Conservation (phyloP, 2,888 invertebrate genomes). For the Lacanobia wlatinum region DNA sequence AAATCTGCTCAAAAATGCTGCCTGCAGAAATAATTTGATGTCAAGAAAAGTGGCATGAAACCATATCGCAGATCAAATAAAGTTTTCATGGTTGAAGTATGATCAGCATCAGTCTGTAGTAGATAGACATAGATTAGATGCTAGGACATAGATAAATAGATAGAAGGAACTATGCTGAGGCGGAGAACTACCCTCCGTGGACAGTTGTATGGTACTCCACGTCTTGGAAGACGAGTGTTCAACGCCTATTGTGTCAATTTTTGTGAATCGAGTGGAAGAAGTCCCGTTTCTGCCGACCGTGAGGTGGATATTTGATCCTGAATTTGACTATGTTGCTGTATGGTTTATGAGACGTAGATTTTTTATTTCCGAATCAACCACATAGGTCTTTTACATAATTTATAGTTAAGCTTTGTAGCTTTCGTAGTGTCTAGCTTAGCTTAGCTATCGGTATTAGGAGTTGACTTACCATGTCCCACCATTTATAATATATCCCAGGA, state of each 20-base stretch:
- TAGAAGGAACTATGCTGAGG: slow-evolving; percentile 11
- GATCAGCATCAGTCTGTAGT: slow-evolving; percentile 39
- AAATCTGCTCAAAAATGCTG: slow-evolving; percentile 42
- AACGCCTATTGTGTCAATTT: slow-evolving; percentile 12
- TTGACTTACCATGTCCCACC: not conserved
- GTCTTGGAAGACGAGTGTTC: slow-evolving; percentile 2
- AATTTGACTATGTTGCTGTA: slow-evolving; percentile 1
- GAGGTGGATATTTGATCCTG: slow-evolving; percentile 33
- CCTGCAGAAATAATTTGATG: slow-evolving; percentile 29
- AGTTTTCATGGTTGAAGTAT: slow-evolving; percentile 85
- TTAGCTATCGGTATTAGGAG: not conserved
- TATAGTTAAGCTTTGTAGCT: not conserved
- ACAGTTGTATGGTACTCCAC: slow-evolving; percentile 4
- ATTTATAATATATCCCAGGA: not conserved
- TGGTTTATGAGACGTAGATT: not conserved
- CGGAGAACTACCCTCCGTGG: slow-evolving; percentile 8
- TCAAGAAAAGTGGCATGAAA: slow-evolving; percentile 77
- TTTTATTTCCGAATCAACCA: not conserved
- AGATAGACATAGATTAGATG: slow-evolving; percentile 32
- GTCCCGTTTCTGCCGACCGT: slow-evolving; percentile 7
- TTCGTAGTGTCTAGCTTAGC: not conserved
- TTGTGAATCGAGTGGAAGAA: slow-evolving; percentile 17
- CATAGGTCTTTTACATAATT: not conserved
- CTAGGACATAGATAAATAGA: slow-evolving; percentile 30
- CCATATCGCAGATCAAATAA: slow-evolving; percentile 86